Percentiles rank a stretch among this genome's conserved stretches.
Evolutionary conservation across 2,113 vertebrate species (phyloP).

Genomic region (Bujurquina vittata): DNA sequence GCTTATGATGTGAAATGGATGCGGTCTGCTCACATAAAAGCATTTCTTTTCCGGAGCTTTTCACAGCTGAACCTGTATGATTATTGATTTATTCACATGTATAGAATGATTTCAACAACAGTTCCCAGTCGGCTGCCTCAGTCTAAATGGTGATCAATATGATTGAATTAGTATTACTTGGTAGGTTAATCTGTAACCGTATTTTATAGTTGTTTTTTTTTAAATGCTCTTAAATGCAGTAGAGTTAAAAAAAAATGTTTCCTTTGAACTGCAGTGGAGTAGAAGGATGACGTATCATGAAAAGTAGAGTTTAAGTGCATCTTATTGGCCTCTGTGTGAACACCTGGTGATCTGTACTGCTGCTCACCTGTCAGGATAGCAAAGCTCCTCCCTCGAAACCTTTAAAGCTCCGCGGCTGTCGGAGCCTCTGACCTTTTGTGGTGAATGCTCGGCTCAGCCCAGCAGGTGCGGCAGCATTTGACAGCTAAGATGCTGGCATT

Average conservation of each 20-base stretch:
- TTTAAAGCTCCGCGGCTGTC: conserved; percentile 40
- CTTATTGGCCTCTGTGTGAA: not conserved
- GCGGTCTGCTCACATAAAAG: too few species aligned
- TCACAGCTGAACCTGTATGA: not conserved
- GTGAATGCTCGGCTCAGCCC: conserved; percentile 24
- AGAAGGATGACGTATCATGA: not conserved
- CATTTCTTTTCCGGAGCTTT: not conserved
- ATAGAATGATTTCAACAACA: not conserved
- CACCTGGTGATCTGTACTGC: not conserved
- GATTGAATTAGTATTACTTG: not conserved
- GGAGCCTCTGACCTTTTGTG: conserved; percentile 62
- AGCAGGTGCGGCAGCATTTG: not conserved
- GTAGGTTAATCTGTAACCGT: not conserved
- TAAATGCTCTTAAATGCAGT: not conserved
- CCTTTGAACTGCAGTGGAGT: not conserved
- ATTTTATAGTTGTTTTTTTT: not conserved
- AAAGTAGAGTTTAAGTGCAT: not conserved
- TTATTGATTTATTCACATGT: not conserved
- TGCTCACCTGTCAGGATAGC: conserved; percentile 14
- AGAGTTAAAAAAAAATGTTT: too few species aligned
- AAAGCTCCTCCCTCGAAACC: conserved; percentile 14
- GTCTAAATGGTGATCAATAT: not conserved
- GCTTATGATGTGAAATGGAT: too few species aligned
- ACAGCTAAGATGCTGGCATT: conserved; percentile 38
- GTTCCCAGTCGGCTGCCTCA: not conserved